phyloP scores from a whole-genome alignment of 2,797 vertebrate species.

The Esox lucius region DNA sequence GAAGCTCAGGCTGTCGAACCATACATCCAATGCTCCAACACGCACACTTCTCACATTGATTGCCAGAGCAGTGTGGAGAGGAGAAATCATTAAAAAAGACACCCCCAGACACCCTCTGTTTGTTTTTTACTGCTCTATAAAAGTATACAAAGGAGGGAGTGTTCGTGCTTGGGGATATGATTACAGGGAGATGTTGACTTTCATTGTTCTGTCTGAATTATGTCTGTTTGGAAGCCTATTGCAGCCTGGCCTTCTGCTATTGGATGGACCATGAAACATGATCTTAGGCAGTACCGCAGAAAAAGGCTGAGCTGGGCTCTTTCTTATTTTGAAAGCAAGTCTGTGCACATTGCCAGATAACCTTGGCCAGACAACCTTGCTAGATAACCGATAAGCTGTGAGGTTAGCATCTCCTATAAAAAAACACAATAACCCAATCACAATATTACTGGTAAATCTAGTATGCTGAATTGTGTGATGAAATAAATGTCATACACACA shows the following conservation, averaged over 20 bases:
- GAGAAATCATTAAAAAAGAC: slow-evolving; percentile 18
- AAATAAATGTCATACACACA: background rate
- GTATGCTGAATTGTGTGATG: too few relatives aligned
- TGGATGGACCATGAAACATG: slow-evolving; percentile 12
- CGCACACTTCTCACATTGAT: slow-evolving; percentile 18
- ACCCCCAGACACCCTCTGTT: slow-evolving; percentile 11
- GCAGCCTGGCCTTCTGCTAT: slow-evolving; percentile 7
- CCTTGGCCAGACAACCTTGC: background rate
- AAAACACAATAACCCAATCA: background rate
- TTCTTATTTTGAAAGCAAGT: slow-evolving; percentile 1
- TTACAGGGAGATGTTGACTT: slow-evolving; percentile 18
- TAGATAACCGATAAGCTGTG: background rate
- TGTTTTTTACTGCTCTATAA: slow-evolving; percentile 11
- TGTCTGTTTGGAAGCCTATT: slow-evolving; percentile 9
- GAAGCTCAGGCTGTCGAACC: background rate
- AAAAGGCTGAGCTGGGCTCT: slow-evolving; percentile 8
- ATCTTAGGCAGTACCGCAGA: background rate
- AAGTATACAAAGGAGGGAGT: slow-evolving; percentile 15
- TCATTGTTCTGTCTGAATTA: slow-evolving; percentile 27
- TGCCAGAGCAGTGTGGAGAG: slow-evolving; percentile 12
- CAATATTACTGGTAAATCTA: background rate
- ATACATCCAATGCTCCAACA: slow-evolving; percentile 10
- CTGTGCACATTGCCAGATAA: background rate
- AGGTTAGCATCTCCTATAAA: background rate
- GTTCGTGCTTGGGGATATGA: slow-evolving; percentile 27